Evolutionary conservation across 2,113 vertebrate species (phyloP).

Genomic region (Cranoglanis bouderius): DNA sequence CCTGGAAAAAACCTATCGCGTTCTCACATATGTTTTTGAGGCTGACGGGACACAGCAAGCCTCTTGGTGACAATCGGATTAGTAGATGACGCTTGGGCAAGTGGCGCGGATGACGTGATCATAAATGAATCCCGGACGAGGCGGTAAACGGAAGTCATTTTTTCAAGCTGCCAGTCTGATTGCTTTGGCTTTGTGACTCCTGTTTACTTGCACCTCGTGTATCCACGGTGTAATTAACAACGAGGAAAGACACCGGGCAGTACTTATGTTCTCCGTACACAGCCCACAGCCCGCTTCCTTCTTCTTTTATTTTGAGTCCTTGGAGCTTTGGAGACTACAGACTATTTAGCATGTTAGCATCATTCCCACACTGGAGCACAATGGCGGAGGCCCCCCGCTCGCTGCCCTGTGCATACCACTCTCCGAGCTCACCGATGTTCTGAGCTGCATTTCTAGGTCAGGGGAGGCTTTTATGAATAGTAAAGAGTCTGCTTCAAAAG

Average conservation of each 20-base stretch:
- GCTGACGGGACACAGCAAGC: conserved; percentile 26
- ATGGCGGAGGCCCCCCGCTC: conserved; percentile 40
- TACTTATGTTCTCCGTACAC: neutral
- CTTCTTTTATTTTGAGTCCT: neutral
- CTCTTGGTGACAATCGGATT: conserved; percentile 47
- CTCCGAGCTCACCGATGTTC: conserved; percentile 36
- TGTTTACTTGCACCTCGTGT: conserved; percentile 3
- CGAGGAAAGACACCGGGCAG: neutral
- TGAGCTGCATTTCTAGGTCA: conserved; percentile 71
- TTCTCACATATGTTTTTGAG: conserved; percentile 13
- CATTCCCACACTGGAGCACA: conserved; percentile 54
- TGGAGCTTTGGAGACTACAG: neutral
- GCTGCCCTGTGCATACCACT: conserved; percentile 7
- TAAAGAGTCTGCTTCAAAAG: conserved; percentile 69
- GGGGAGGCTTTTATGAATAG: conserved; percentile 71
- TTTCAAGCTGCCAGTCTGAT: conserved; percentile 18
- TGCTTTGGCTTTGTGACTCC: neutral
- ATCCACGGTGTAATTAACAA: conserved; percentile 19
- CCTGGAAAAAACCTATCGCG: neutral
- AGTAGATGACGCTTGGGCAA: conserved; percentile 2
- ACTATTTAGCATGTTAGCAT: conserved; percentile 44
- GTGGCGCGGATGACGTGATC: conserved; percentile 22
- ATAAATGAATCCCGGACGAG: neutral
- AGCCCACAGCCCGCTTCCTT: neutral
- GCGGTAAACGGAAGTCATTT: neutral